Base-by-base conservation (phyloP, 2,797 vertebrate genomes). In the Ispidina picta region DNA sequence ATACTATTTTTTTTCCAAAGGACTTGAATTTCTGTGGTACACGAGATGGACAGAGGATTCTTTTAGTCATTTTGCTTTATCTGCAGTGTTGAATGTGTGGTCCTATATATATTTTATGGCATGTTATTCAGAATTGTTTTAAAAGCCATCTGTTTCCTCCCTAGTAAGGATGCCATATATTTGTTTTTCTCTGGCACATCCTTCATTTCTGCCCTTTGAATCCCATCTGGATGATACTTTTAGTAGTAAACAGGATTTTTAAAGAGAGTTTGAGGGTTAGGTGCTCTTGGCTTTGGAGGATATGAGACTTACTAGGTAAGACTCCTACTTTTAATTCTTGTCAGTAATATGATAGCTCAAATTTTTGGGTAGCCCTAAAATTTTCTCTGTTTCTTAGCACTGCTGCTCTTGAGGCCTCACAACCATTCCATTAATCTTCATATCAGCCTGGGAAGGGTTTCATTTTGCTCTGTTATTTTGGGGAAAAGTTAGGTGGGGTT, bases 81-180 rank as follows among this genome's bases (percentile, higher is more conserved):
- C 70, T 76, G 31, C 28, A 64, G 31, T 82, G 48, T 55, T 85
- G 70, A 82, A 74, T 52, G 29, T 62, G 29, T 83, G 46, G 10
- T 62, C 22, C 59, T 33, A 31, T 79, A 52, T 19, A 41, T 44
- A 72, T 51, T 56, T 83, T 74, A 69, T 73, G 81, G 48, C 56
- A 28, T 84, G 62, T 54, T 87, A 76, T 48, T 54, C 31, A 58
- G 68, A 15, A 31, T 84, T 84, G 60, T 64, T 90, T 82, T n/a
- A 92, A 86, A 92, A 80, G 49, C 68, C 74, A 86, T 68, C 77
- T 91, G 54, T 79, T 91, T 88, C 62, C 46, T 90, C 29, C 44
- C 63, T 77, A 87, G 51, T 69, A 70, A 83, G 71, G 56, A 39
- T 84, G 65, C 10, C 43, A 39, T 25, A 20, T 65, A 72, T 77